phyloP scores from a whole-genome alignment of 2,888 invertebrate genomes.

The Iselma pallidipennis region DNA sequence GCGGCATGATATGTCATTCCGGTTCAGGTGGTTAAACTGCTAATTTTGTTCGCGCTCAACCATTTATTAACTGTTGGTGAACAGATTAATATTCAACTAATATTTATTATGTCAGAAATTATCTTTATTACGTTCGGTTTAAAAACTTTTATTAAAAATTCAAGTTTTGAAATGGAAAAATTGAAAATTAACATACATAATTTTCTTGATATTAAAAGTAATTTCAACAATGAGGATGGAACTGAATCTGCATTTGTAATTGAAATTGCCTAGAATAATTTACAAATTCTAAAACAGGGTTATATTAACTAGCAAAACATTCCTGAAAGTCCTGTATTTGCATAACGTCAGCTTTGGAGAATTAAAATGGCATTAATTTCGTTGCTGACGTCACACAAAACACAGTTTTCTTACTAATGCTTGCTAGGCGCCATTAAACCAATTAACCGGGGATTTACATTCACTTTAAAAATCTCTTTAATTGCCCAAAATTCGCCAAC shows the following conservation, averaged over 20 bases:
- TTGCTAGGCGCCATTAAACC: constrained; percentile 13
- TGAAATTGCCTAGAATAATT: constrained; percentile 35
- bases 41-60: constrained; percentile 21
- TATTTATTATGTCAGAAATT: too few relatives aligned
- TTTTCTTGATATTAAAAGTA: constrained; percentile 5
- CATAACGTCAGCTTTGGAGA: constrained; percentile 31
- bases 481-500: not conserved
- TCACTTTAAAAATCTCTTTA: not conserved
- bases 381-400: constrained; percentile 35
- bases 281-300: constrained; percentile 32
- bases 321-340: constrained; percentile 31
- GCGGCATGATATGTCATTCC: constrained; percentile 33
- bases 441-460: constrained; percentile 18
- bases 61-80: constrained; percentile 8
- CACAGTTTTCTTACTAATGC: constrained; percentile 10
- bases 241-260: constrained; percentile 35
- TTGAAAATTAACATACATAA: constrained; percentile 15
- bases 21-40: constrained; percentile 33
- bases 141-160: too few relatives aligned
- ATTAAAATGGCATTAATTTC: constrained; percentile 39
- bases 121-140: too few relatives aligned
- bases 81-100: too few relatives aligned
- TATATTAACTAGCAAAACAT: constrained; percentile 33
- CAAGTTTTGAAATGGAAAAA: too few relatives aligned
- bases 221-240: not conserved